Percentiles rank a stretch among this genome's conserved stretches.
Evolutionary conservation across 2,888 invertebrate species (phyloP).

Genomic region (Polyommatus iphigenia): DNA sequence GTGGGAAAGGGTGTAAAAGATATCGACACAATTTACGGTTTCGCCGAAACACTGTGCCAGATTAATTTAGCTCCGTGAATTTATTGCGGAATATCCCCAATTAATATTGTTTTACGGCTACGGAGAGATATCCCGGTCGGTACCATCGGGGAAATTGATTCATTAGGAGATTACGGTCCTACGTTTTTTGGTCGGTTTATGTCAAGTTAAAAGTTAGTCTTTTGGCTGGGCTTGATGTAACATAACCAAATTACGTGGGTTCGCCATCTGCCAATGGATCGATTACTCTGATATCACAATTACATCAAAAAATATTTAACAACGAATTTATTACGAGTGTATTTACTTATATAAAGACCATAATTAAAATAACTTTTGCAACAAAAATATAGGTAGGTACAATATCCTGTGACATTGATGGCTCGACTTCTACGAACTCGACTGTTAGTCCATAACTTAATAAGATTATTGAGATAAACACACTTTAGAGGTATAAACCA

Average conservation of each 20-base stretch:
- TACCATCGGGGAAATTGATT: not conserved
- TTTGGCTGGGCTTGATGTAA: not conserved
- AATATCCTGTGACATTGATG: not conserved
- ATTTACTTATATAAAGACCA: too few species aligned
- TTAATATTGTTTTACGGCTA: constrained; percentile 17
- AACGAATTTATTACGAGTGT: too few species aligned
- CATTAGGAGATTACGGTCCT: too few species aligned
- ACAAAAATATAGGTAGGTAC: too few species aligned
- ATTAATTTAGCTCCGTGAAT: constrained; percentile 18
- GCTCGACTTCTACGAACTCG: too few species aligned
- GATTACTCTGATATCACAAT: too few species aligned
- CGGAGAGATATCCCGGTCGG: constrained; percentile 1
- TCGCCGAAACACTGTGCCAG: constrained; percentile 17
- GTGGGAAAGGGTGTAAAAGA: constrained; percentile 20
- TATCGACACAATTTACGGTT: constrained; percentile 4
- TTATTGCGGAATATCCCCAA: constrained; percentile 8
- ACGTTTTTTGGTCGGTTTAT: not conserved
- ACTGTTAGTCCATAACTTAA: not conserved
- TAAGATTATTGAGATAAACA: not conserved
- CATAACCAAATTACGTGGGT: too few species aligned
- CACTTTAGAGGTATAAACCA: too few species aligned
- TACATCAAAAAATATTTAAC: too few species aligned
- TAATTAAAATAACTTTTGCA: too few species aligned
- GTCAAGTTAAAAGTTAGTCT: not conserved
- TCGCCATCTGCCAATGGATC: too few species aligned